Evolutionary conservation across 2,888 invertebrate species (phyloP), one percentile per base, ranked within the genome.

Genomic region (Sarcophaga rosellei): DNA sequence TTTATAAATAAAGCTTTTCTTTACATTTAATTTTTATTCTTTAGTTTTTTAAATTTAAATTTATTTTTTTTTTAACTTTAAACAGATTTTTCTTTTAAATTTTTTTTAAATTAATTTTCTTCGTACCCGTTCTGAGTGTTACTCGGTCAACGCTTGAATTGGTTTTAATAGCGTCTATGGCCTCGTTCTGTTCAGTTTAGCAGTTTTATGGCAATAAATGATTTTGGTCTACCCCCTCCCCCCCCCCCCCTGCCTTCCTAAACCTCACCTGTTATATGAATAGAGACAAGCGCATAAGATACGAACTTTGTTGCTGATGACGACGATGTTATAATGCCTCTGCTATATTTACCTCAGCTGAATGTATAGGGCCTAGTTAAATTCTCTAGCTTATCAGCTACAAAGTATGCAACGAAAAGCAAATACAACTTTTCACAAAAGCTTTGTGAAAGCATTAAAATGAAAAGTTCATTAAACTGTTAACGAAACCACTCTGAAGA

Each of bases 81-180:
- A 63, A 47, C 15, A 65, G 10, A 35, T 8, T 35, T 35, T 84
- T 70, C 73, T 4, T 25, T 61, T 57, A 12, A 17, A 15, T 78
- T 83, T 57, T 25, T 66, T 45, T 47, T 66, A n/a, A 45, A n/a
- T 77, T 72, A 25, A 53, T 53, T 53, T 53, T 2, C 35, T 35
- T 53, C 17, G 53, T 17, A 53, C 53, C 53, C 53, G 53, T 2
- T 77, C n/a, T 62, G 62, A 57, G 74, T 84, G 84, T 84, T 86
- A 78, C 86, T 84, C 86, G 86, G 81, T 78, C 86, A 86, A 86
- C 86, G 84, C 81, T 84, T 78, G 72, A 75, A 84, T 75, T 72
- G 81, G 57, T 70, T 86, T 84, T 86, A 81, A 84, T 75, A 75
- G 47, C 53, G 59, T 81, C 47, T 70, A 59, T 86, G 86, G 81